Evolutionary conservation across 2,888 invertebrate species (phyloP).

Genomic region (Napeogenes sylphis): DNA sequence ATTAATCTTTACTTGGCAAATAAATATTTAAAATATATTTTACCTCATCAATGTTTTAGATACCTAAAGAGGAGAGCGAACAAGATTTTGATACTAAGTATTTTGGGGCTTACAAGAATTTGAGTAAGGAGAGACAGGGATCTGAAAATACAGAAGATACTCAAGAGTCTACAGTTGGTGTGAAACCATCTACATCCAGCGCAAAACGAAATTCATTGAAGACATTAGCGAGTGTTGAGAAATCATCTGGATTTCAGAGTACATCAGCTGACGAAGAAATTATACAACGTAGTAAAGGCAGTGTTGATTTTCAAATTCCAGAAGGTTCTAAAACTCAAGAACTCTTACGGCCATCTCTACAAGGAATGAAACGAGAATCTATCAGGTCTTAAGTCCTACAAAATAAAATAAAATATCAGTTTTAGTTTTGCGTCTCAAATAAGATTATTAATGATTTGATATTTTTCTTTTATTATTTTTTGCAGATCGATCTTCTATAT

Average conservation of each 20-base stretch:
- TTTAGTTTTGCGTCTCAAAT: no score
- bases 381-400: constrained; percentile 36
- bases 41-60: constrained; percentile 34
- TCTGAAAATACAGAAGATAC: constrained; percentile 20
- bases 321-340: constrained; percentile 35
- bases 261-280: constrained; percentile 17
- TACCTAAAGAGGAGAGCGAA: constrained; percentile 59
- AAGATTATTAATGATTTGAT: no score
- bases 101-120: constrained; percentile 59
- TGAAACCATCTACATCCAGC: constrained; percentile 10
- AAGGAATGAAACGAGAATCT: constrained; percentile 36
- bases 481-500: no score
- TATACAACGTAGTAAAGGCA: constrained; percentile 25
- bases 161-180: constrained; percentile 19
- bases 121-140: constrained; percentile 35
- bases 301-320: constrained; percentile 21
- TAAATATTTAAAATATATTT: neutral
- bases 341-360: constrained; percentile 35
- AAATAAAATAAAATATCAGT: no score
- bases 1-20: constrained; percentile 8
- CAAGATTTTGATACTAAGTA: constrained; percentile 67
- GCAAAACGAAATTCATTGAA: constrained; percentile 21
- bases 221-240: constrained; percentile 25
- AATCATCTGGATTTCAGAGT: constrained; percentile 28
- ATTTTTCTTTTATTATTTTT: no score